A percentile compares a stretch with the other conserved stretches of the same genome.
phyloP scores from a whole-genome alignment of 2,113 vertebrate genomes.

The pig (Sus scrofa) region DNA sequence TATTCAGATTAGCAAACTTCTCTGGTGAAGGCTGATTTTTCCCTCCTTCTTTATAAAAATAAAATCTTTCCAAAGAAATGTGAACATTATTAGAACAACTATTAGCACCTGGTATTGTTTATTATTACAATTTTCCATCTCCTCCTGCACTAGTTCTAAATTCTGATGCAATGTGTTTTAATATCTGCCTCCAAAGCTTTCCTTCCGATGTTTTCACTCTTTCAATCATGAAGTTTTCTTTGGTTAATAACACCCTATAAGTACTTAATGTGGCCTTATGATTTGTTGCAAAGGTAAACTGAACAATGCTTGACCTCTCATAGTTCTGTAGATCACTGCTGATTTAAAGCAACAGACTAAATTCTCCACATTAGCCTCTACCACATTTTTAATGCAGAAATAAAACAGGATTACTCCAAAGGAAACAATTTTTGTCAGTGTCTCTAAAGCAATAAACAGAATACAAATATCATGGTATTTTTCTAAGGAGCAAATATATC shows the following conservation, averaged over 20 bases:
- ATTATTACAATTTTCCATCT: not conserved
- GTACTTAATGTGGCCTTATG: conserved; percentile 50
- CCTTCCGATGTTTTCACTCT: conserved; percentile 22
- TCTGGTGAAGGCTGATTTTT: not conserved
- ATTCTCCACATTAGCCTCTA: conserved; percentile 68
- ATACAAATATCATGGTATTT: not conserved
- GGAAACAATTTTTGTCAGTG: conserved; percentile 51
- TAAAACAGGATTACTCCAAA: conserved; percentile 74
- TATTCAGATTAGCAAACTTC: not conserved
- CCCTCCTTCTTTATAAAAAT: not conserved
- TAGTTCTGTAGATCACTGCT: conserved; percentile 41
- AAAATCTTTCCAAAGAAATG: conserved; percentile 54
- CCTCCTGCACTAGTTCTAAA: not conserved
- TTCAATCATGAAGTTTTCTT: not conserved
- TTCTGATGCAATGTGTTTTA: not conserved
- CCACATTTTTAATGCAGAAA: conserved; percentile 70
- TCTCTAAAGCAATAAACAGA: conserved; percentile 59
- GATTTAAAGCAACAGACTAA: conserved; percentile 79
- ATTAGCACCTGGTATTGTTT: not conserved
- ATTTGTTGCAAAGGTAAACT: conserved; percentile 60
- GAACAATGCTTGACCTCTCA: conserved; percentile 52
- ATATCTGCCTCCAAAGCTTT: not conserved
- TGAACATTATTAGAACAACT: not conserved
- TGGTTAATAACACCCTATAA: conserved; percentile 43
- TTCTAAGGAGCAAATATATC: not conserved